Evolutionary conservation across 2,113 vertebrate genomes (phyloP).

Genomic region (Bujurquina vittata): DNA sequence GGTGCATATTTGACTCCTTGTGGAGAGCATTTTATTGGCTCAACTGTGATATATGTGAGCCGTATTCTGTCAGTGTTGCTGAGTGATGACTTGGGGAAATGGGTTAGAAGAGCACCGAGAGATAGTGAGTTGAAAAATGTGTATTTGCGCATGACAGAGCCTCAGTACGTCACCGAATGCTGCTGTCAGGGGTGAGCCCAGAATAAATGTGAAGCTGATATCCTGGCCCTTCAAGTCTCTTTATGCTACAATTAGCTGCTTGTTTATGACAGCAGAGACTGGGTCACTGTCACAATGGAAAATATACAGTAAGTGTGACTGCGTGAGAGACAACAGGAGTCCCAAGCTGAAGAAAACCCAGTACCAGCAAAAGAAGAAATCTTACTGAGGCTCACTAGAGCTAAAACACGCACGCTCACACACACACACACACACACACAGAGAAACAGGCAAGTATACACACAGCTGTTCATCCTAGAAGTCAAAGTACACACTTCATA

Average conservation of each 20-base stretch:
- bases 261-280: slow-evolving; percentile 55
- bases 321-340: slow-evolving; percentile 23
- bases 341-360: slow-evolving; percentile 27
- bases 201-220: slow-evolving; percentile 50
- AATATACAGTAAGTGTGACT: slow-evolving; percentile 31
- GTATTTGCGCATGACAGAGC: slow-evolving; percentile 53
- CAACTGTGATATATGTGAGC: slow-evolving; percentile 59
- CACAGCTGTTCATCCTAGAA: slow-evolving; percentile 72
- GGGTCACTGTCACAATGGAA: slow-evolving; percentile 55
- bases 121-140: slow-evolving; percentile 61
- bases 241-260: slow-evolving; percentile 61
- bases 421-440: slow-evolving; percentile 38
- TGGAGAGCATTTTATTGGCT: slow-evolving; percentile 57
- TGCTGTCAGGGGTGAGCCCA: slow-evolving; percentile 53
- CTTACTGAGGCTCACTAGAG: background rate
- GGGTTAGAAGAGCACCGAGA: slow-evolving; percentile 57
- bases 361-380: slow-evolving; percentile 25
- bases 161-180: slow-evolving; percentile 33
- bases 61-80: slow-evolving; percentile 59
- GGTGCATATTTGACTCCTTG: slow-evolving; percentile 67
- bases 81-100: slow-evolving; percentile 75
- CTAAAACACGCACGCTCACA: slow-evolving; percentile 31
- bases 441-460: slow-evolving; percentile 39
- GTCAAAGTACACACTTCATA: slow-evolving; percentile 61
- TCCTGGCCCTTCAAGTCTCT: slow-evolving; percentile 49